Conservation (phyloP, 2,113 vertebrate species). For the Phocoena phocoena region DNA sequence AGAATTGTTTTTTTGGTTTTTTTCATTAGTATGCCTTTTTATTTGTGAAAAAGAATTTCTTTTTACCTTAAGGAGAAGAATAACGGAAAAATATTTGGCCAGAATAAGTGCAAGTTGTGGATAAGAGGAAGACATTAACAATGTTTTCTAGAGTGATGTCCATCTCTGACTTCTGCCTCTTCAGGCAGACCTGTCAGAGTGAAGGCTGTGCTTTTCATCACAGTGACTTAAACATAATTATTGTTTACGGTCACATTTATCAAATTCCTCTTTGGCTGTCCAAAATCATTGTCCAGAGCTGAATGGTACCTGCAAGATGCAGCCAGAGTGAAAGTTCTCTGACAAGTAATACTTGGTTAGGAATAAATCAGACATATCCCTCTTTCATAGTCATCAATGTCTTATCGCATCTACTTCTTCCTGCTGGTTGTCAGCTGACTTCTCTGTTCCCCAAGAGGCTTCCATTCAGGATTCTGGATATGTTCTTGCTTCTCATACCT, state of each 20-base stretch:
- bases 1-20: background rate
- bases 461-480: background rate
- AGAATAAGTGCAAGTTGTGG: background rate
- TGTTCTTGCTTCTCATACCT: background rate
- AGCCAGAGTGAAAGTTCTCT: background rate
- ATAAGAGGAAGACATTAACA: background rate
- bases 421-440: background rate
- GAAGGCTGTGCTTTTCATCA: background rate
- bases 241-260: background rate
- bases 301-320: background rate
- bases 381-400: background rate
- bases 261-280: background rate
- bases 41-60: background rate
- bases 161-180: background rate
- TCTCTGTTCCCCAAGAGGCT: background rate
- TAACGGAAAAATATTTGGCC: background rate
- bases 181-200: background rate
- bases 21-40: background rate
- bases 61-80: background rate
- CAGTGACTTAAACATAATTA: background rate
- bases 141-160: background rate
- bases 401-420: background rate
- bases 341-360: background rate
- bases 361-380: background rate
- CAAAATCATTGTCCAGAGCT: background rate